Conservation (phyloP, 2,113 vertebrate genomes). For the Sinocyclocheilus grahami region DNA sequence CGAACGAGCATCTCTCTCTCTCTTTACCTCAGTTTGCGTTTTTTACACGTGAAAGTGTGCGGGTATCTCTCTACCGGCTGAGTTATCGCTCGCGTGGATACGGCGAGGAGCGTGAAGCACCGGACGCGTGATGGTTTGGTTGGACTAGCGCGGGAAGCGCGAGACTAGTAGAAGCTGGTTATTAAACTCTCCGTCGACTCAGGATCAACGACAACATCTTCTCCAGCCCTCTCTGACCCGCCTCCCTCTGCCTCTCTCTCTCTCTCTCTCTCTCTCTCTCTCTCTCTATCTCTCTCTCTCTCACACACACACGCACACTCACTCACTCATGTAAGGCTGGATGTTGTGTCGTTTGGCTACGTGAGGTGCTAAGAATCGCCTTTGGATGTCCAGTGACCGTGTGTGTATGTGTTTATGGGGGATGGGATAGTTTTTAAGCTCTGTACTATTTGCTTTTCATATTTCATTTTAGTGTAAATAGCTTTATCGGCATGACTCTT, state of each 20-base stretch:
- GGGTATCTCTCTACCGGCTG: conserved; percentile 63
- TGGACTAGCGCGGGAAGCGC: conserved; percentile 70
- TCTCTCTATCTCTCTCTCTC: conserved; percentile 43
- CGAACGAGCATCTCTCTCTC: conserved; percentile 43
- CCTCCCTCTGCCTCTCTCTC: conserved; percentile 47
- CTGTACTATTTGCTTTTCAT: not conserved
- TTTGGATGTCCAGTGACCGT: conserved; percentile 61
- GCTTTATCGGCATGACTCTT: not conserved
- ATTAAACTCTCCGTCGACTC: not conserved
- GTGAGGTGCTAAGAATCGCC: conserved; percentile 74
- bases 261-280: conserved; percentile 33
- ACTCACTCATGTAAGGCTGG: conserved; percentile 56
- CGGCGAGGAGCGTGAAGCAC: conserved; percentile 65
- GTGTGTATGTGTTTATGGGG: conserved; percentile 43
- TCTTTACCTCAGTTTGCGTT: conserved; percentile 68
- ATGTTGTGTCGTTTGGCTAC: conserved; percentile 72
- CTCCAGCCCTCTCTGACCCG: conserved; percentile 40
- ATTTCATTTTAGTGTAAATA: not conserved
- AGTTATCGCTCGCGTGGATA: conserved; percentile 70
- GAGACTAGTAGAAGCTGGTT: conserved; percentile 55
- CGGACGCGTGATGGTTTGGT: conserved; percentile 58
- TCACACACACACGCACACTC: conserved; percentile 36
- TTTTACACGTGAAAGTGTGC: conserved; percentile 58
- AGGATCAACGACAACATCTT: conserved; percentile 38
- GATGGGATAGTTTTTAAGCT: not conserved